phyloP scores from a whole-genome alignment of 2,113 vertebrate genomes.

The Pampusana beccarii region DNA sequence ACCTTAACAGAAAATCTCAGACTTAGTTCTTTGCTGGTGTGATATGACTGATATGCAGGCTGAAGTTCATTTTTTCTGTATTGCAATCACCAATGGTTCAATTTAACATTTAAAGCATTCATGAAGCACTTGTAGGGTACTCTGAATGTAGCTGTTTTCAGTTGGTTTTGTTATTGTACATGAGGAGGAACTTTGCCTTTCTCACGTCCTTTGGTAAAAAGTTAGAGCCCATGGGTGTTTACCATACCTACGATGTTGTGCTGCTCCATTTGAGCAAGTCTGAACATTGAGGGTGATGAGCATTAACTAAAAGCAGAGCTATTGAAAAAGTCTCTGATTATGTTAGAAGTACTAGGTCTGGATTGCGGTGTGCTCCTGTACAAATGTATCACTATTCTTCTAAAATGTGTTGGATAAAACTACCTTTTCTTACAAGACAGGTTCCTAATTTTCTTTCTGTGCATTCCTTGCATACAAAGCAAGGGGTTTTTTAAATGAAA shows the following conservation, averaged over 20 bases:
- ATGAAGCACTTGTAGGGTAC: accelerated
- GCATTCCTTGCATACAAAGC: background rate
- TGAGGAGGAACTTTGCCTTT: background rate
- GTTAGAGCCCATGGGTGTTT: background rate
- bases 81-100: background rate
- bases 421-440: background rate
- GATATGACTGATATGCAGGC: accelerated
- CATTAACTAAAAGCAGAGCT: background rate
- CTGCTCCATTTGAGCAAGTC: background rate
- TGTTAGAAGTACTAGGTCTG: background rate
- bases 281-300: background rate
- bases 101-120: background rate
- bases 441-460: background rate
- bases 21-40: background rate
- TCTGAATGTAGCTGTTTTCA: background rate
- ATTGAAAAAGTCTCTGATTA: background rate
- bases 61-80: background rate
- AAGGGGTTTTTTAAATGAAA: background rate
- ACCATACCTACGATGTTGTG: background rate
- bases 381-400: background rate
- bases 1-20: background rate
- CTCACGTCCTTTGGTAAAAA: background rate
- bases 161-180: background rate
- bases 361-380: background rate
- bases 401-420: background rate